A percentile compares a stretch with the other conserved stretches of the same genome.
phyloP scores from a whole-genome alignment of 2,113 vertebrate species.

The Chionis minor region DNA sequence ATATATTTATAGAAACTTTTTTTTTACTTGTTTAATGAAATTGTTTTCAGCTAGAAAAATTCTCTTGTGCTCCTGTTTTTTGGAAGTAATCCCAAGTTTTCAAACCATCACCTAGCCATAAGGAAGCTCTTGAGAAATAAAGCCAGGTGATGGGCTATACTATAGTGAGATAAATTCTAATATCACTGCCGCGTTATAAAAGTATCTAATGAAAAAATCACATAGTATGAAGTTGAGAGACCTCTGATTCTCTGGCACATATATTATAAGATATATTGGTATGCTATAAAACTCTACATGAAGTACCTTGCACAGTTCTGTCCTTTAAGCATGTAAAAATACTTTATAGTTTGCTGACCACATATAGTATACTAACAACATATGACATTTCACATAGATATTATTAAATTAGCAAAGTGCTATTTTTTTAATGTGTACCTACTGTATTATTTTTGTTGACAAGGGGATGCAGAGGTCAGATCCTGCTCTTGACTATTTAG shows the following conservation, averaged over 20 bases:
- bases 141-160: not conserved
- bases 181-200: slow-evolving; percentile 26
- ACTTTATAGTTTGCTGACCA: not conserved
- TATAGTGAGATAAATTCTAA: slow-evolving; percentile 2
- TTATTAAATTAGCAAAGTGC: not conserved
- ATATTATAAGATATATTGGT: not conserved
- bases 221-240: not conserved
- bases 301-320: not conserved
- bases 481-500: not conserved
- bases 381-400: not conserved
- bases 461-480: not conserved
- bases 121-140: slow-evolving; percentile 19
- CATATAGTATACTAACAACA: not conserved
- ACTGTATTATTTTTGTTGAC: not conserved
- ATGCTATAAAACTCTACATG: not conserved
- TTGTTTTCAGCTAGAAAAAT: not conserved
- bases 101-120: not conserved
- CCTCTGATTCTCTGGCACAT: not conserved
- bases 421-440: not conserved
- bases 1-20: not conserved
- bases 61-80: not conserved
- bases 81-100: not conserved
- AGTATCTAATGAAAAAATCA: slow-evolving; percentile 22
- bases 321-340: not conserved
- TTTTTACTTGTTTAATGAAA: not conserved